Evolutionary conservation across 2,113 vertebrate genomes (phyloP).

Genomic region (Eubucco bourcierii): DNA sequence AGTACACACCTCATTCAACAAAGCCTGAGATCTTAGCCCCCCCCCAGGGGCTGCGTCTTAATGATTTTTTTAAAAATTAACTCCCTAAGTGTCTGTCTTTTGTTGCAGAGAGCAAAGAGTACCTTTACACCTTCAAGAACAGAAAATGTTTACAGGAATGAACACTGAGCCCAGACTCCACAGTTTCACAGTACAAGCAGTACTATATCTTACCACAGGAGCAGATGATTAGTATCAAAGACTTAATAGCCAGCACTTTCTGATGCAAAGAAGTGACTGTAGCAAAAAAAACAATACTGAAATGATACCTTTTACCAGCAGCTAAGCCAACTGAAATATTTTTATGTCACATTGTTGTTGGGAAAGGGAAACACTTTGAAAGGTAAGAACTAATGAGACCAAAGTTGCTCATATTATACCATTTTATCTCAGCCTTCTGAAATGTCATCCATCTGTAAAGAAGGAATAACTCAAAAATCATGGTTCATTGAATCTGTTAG

Average conservation of each 20-base stretch:
- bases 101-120: not conserved
- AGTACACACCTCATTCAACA: not conserved
- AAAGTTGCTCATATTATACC: not conserved
- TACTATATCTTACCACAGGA: not conserved
- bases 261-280: not conserved
- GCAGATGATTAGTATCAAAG: not conserved
- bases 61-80: not conserved
- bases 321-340: not conserved
- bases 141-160: not conserved
- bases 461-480: slow-evolving; percentile 23
- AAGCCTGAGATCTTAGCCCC: not conserved
- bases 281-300: not conserved
- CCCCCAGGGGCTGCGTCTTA: not conserved
- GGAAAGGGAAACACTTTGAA: not conserved
- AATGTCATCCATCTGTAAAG: slow-evolving; percentile 12
- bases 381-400: not conserved
- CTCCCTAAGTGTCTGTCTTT: not conserved
- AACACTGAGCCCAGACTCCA: not conserved
- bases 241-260: not conserved
- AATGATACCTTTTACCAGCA: not conserved
- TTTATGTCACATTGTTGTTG: not conserved
- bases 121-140: not conserved
- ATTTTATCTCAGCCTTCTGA: slow-evolving; percentile 1
- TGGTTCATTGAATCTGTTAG: slow-evolving; percentile 20
- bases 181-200: not conserved